Conservation (phyloP, 2,888 invertebrate genomes). For the Poecilobothrus nobilitatus region DNA sequence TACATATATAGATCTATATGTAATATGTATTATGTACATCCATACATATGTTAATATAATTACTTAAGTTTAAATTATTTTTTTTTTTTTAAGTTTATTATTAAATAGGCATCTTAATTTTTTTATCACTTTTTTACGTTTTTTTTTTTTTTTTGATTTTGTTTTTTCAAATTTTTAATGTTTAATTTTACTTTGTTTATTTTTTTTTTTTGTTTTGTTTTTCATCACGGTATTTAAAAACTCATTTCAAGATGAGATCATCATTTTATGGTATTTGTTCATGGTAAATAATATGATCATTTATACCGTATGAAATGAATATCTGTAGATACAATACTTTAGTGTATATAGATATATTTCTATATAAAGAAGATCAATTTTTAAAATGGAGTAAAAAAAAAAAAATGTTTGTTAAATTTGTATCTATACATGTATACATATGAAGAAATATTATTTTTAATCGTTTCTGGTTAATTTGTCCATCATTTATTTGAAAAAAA, state of each 20-base stretch:
- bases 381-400: no score
- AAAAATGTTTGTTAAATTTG: not conserved
- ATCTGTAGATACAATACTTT: no score
- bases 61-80: no score
- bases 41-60: no score
- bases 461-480: not conserved
- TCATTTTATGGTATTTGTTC: not conserved
- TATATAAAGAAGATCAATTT: no score
- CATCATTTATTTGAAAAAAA: not conserved
- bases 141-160: not conserved
- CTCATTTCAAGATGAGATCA: slow-evolving; percentile 2
- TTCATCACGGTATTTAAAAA: not conserved
- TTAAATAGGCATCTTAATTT: no score
- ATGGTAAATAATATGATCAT: not conserved
- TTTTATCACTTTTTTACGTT: not conserved
- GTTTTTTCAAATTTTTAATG: no score
- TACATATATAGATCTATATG: no score
- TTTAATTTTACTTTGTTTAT: not conserved
- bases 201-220: not conserved
- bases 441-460: not conserved
- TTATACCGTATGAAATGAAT: no score
- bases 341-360: no score
- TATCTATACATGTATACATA: not conserved
- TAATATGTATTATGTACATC: no score
- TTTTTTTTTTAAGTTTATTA: no score